These are phyloP conservation scores for Adelphocoris suturalis DNA, from an alignment of 2,888 invertebrate genomes.

Conservation along the genomic window DNA sequence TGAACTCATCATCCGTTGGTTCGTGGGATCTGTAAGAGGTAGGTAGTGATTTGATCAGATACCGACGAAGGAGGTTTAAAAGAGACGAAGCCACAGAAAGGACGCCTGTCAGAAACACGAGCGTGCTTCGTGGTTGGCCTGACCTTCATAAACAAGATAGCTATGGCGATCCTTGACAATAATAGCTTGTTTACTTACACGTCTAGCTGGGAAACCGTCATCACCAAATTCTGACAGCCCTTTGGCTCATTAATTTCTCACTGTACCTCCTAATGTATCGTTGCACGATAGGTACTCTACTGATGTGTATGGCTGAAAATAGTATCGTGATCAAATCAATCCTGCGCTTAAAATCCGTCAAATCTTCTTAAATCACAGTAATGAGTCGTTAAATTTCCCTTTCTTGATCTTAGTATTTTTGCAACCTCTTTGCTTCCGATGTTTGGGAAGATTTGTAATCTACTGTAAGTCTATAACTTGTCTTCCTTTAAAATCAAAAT, in stretches of 20 bases:
- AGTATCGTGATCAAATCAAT: neutral
- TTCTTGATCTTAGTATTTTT: no score
- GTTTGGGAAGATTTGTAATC: no score
- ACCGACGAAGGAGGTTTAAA: neutral
- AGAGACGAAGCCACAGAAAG: constrained; percentile 27
- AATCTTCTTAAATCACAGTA: no score
- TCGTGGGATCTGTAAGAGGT: neutral
- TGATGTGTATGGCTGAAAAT: neutral
- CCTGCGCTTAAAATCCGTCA: neutral
- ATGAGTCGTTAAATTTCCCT: no score
- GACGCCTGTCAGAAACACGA: constrained; percentile 9
- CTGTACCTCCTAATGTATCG: neutral
- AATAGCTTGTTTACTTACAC: neutral
- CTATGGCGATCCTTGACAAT: neutral
- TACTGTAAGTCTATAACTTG: no score
- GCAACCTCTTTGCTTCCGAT: no score
- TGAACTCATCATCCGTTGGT: neutral
- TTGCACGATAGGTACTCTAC: neutral
- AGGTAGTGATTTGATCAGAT: neutral
- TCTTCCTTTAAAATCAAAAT: no score
- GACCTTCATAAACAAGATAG: neutral
- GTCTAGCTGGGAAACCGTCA: neutral
- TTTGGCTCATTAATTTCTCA: neutral
- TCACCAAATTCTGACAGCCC: neutral
- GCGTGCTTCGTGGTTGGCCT: neutral